A percentile compares a stretch with the other conserved stretches of the same genome.
Conservation (phyloP, 2,113 vertebrate genomes). For the Eulacestoma nigropectus region DNA sequence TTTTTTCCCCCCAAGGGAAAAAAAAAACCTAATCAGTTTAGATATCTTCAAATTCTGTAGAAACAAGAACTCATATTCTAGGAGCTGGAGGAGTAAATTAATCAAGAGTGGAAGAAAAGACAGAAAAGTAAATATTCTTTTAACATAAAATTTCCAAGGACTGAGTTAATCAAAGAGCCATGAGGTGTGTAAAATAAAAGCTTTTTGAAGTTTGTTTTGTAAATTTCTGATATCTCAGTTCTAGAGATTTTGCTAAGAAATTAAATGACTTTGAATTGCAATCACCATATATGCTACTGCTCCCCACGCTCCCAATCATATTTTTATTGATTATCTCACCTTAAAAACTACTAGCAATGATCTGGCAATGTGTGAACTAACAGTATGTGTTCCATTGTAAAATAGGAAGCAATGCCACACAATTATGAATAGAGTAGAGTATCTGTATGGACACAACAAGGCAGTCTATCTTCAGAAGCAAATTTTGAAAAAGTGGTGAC, state of each 20-base stretch:
- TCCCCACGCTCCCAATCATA: rapidly evolving
- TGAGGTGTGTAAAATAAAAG: background rate
- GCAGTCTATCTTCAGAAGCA: background rate
- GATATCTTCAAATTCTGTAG: background rate
- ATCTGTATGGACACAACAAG: background rate
- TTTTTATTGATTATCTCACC: background rate
- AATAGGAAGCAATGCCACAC: background rate
- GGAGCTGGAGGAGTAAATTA: background rate
- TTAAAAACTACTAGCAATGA: background rate
- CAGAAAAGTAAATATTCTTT: background rate
- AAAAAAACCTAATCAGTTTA: background rate
- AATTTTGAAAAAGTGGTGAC: background rate
- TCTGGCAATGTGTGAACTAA: background rate
- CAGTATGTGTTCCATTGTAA: background rate
- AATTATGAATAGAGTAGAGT: background rate
- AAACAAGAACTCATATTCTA: background rate
- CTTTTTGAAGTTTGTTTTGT: background rate
- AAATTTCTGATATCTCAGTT: background rate
- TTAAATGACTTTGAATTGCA: background rate
- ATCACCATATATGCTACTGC: background rate
- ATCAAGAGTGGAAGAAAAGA: background rate
- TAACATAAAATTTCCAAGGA: background rate
- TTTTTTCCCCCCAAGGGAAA: background rate
- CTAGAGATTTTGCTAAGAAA: background rate
- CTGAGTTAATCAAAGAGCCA: background rate